Conservation (phyloP, 2,888 invertebrate species). For the Mechanitis messenoides region DNA sequence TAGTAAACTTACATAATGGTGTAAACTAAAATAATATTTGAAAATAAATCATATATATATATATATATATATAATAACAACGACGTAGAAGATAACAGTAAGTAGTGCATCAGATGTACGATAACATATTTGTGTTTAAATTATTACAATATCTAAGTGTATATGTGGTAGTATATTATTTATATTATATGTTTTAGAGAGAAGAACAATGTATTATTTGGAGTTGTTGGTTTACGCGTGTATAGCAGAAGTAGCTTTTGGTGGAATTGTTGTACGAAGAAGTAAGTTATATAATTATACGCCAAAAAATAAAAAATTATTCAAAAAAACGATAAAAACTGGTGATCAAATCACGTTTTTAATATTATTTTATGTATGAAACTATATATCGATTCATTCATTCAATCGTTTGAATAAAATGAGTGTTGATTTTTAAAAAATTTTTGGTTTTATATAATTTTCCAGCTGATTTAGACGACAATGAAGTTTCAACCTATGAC, state of each 20-base stretch:
- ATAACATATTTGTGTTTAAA: neutral
- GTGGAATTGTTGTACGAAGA: conserved; percentile 7
- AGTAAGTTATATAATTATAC: conserved; percentile 11
- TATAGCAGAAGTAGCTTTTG: conserved; percentile 9
- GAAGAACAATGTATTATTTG: conserved; percentile 13
- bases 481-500: conserved; percentile 49
- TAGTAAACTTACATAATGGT: too few species aligned
- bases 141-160: neutral
- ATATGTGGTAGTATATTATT: neutral
- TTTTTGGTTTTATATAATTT: neutral
- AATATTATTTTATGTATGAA: too few species aligned
- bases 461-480: conserved; percentile 34
- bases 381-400: too few species aligned
- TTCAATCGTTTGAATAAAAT: too few species aligned
- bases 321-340: too few species aligned
- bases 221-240: conserved; percentile 13
- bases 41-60: too few species aligned
- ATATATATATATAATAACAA: neutral
- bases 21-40: too few species aligned
- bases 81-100: neutral
- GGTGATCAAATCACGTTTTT: too few species aligned
- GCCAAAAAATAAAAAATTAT: too few species aligned
- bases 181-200: neutral
- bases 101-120: neutral
- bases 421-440: neutral